Evolutionary conservation across 2,113 vertebrate species (phyloP), one percentile per base, ranked within the genome.

Genomic region (Leptobrachium ailaonicum): DNA sequence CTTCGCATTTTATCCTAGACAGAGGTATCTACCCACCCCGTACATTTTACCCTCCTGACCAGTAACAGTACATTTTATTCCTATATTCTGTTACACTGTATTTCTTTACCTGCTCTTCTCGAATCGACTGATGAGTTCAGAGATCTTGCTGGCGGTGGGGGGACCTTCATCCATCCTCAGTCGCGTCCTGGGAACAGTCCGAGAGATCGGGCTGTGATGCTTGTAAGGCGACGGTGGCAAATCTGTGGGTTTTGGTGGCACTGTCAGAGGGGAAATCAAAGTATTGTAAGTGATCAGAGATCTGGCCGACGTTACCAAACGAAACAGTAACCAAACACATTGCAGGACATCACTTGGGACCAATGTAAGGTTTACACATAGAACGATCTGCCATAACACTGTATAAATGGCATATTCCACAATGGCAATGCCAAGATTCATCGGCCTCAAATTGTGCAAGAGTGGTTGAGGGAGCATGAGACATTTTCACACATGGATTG

Each of bases 41-140:
- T 32, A 32, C 20, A 32, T 32, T 32, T 32, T 32, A 32, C 20
- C 20, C 20, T 32, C 20, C 20, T 32, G 20, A 32, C 20, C 20
- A 32, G 20, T 32, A 32, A 32, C 56, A 60, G 10, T 4, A 60
- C 56, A 11, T 60, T 60, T 12, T 60, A 60, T 12, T 60, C 56
- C 56, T 32, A 32, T 32, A 1, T 32, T 32, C 20, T 12, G 40
- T 4, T 42, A 6, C 40, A 13, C 40, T 0, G 63, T 20, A 81
- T 62, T 84, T 79, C 70, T 85, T n/a, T 92, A 99, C 97, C 96
- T 95, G 94, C 92, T 94, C 88, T 94, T 95, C 88, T 99, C 96
- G 89, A 99, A 99, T 83, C 85, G 96, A 85, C 92, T 96, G 92
- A 99, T 99, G 90, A 99, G 96, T 88, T 98, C 90, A 11, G 93